A percentile compares a stretch with the other conserved stretches of the same genome.
phyloP scores from a whole-genome alignment of 2,113 vertebrate species.

The Anthoscopus minutus region DNA sequence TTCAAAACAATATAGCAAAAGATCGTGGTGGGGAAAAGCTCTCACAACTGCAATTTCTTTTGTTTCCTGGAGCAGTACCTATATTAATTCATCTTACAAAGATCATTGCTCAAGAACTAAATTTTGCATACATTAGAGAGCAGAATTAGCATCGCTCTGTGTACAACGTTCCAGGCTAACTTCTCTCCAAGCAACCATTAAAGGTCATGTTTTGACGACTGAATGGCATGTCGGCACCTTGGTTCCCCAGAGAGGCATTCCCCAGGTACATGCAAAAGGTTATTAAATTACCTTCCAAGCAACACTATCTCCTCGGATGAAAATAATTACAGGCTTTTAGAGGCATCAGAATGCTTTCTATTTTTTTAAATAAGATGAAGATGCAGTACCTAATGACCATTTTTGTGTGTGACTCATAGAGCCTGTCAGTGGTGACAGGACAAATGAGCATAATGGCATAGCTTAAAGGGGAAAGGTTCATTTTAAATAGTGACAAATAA shows the following conservation, averaged over 20 bases:
- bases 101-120: slow-evolving; percentile 81
- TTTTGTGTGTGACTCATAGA: slow-evolving; percentile 96
- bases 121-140: slow-evolving; percentile 97
- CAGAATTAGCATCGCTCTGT: slow-evolving; percentile 91
- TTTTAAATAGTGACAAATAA: slow-evolving; percentile 90
- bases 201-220: slow-evolving; percentile 99
- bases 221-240: slow-evolving; percentile 99
- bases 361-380: slow-evolving; percentile 91
- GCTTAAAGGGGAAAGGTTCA: slow-evolving; percentile 89
- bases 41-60: slow-evolving; percentile 70
- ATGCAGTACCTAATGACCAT: slow-evolving; percentile 98
- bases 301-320: slow-evolving; percentile 92
- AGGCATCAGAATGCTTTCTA: slow-evolving; percentile 91
- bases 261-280: slow-evolving; percentile 99
- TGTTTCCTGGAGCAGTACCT: slow-evolving; percentile 77
- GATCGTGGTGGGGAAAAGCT: slow-evolving; percentile 51
- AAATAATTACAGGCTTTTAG: slow-evolving; percentile 99
- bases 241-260: slow-evolving; percentile 95
- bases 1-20: slow-evolving; percentile 48
- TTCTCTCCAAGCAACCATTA: slow-evolving; percentile 98
- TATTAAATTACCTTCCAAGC: slow-evolving; percentile 99
- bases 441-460: slow-evolving; percentile 97
- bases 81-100: slow-evolving; percentile 81
- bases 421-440: slow-evolving; percentile 96
- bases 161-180: slow-evolving; percentile 90